Percentiles rank a stretch among this genome's conserved stretches.
phyloP scores from a whole-genome alignment of 2,113 vertebrate genomes.

The Hylia prasina region DNA sequence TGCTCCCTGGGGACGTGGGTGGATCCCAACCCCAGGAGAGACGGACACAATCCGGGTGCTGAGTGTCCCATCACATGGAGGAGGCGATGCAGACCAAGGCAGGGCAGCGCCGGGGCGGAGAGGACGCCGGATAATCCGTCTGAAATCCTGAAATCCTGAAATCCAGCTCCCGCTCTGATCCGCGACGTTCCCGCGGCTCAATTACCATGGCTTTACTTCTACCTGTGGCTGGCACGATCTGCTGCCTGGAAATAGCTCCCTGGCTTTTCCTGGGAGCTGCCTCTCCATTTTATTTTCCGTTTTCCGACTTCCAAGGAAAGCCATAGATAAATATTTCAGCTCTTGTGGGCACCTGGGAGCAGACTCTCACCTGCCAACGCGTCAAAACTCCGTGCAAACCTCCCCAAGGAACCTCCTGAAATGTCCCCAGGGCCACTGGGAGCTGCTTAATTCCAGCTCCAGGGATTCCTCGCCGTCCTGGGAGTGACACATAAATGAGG shows the following conservation, averaged over 20 bases:
- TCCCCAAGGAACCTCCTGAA: neutral
- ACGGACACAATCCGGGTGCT: rapidly evolving
- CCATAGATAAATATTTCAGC: neutral
- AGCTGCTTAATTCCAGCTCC: neutral
- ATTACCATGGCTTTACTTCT: rapidly evolving
- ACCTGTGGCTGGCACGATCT: neutral
- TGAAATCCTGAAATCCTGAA: neutral
- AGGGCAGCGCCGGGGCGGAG: rapidly evolving
- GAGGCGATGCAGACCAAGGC: neutral
- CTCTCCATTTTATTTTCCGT: too few relatives aligned
- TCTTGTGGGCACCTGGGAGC: neutral
- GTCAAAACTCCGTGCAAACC: rapidly evolving
- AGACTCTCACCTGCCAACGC: rapidly evolving
- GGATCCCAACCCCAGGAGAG: neutral
- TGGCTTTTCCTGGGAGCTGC: neutral
- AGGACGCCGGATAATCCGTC: rapidly evolving
- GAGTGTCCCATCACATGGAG: rapidly evolving
- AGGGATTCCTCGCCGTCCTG: neutral
- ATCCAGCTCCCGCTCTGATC: neutral
- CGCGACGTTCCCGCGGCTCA: rapidly evolving
- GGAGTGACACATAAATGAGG: neutral
- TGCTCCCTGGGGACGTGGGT: rapidly evolving
- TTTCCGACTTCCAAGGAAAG: too few relatives aligned
- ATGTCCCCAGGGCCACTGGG: neutral
- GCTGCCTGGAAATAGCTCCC: neutral